Percentiles rank a stretch among this genome's conserved stretches.
Conservation (phyloP, 2,797 vertebrate species). For the Sebastes diaconus region DNA sequence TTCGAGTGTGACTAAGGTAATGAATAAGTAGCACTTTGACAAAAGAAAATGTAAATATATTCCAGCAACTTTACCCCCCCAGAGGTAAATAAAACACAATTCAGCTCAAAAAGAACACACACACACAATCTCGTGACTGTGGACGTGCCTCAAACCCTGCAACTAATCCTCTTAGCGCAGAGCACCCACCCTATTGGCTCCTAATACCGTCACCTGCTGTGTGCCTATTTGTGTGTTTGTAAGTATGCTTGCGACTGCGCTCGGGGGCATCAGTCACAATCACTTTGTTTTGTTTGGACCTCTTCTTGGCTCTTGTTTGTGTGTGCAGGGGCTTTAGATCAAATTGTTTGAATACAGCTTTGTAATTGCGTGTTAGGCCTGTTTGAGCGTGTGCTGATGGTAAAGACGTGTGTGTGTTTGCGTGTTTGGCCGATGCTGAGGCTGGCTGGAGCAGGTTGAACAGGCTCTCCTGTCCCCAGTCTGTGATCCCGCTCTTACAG, state of each 20-base stretch:
- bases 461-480: slow-evolving; percentile 54
- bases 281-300: not conserved
- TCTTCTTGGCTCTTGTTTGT: slow-evolving; percentile 2
- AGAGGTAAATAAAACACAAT: slow-evolving; percentile 17
- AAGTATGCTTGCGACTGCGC: slow-evolving; percentile 16
- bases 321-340: slow-evolving; percentile 7
- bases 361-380: not conserved
- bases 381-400: not conserved
- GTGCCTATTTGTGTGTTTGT: slow-evolving; percentile 50
- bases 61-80: not conserved
- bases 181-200: slow-evolving; percentile 55
- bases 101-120: slow-evolving; percentile 20
- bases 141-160: slow-evolving; percentile 57
- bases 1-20: not conserved
- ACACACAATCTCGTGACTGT: slow-evolving; percentile 46
- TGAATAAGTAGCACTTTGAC: not conserved
- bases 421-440: slow-evolving; percentile 10
- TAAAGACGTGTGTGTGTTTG: not conserved
- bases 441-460: slow-evolving; percentile 48
- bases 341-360: not conserved
- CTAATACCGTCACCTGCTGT: slow-evolving; percentile 64
- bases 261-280: slow-evolving; percentile 18
- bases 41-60: not conserved
- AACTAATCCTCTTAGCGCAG: slow-evolving; percentile 73
- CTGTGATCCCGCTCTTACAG: slow-evolving; percentile 63